Percentiles rank a stretch among this genome's conserved stretches.
phyloP scores from a whole-genome alignment of 2,888 invertebrate genomes.

The Xylocampa areola region DNA sequence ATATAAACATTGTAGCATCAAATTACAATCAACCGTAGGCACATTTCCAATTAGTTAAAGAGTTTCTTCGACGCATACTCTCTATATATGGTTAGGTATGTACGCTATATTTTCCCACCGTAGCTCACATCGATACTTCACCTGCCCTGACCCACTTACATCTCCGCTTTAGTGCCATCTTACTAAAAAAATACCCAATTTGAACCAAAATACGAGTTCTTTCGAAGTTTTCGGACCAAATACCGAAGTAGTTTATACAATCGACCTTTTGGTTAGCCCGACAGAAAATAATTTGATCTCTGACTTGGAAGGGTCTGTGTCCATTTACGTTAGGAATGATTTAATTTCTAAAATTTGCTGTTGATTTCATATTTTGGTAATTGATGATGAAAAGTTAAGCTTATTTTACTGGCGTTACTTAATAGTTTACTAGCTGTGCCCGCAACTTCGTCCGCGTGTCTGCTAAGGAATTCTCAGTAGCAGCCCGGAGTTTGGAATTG shows the following conservation, averaged over 20 bases:
- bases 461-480: too few relatives aligned
- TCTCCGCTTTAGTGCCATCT: conserved; percentile 7
- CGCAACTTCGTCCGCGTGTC: too few relatives aligned
- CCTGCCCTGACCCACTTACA: conserved; percentile 8
- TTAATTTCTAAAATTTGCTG: conserved; percentile 13
- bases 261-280: conserved; percentile 20
- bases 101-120: too few relatives aligned
- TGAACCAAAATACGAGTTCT: conserved; percentile 35
- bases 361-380: conserved; percentile 15
- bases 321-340: conserved; percentile 12
- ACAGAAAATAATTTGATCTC: conserved; percentile 35
- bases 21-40: too few relatives aligned
- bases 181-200: conserved; percentile 45
- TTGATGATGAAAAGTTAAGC: neutral
- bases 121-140: neutral
- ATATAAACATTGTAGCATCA: too few relatives aligned
- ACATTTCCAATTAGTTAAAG: too few relatives aligned
- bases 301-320: conserved; percentile 19
- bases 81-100: too few relatives aligned
- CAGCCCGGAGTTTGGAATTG: too few relatives aligned
- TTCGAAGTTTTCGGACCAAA: conserved; percentile 32
- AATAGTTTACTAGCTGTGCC: too few relatives aligned
- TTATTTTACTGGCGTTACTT: too few relatives aligned
- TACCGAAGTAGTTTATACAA: conserved; percentile 34
- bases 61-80: too few relatives aligned